Evolutionary conservation across 2,888 invertebrate genomes (phyloP).

Genomic region (Rhabditophanes sp.): DNA sequence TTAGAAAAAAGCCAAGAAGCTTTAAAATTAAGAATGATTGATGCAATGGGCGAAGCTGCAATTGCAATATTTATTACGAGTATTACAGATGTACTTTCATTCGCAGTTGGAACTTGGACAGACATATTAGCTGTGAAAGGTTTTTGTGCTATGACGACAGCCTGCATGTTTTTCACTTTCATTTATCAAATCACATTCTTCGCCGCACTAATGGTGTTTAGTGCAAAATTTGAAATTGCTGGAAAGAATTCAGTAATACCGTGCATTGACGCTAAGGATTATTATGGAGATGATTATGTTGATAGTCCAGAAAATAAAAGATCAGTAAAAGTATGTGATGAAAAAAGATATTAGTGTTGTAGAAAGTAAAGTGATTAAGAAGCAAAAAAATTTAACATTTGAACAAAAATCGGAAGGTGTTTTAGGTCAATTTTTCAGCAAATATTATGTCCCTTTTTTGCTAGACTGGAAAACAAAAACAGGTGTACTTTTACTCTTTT

Average conservation of each 20-base stretch:
- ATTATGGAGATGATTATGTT: too few species aligned
- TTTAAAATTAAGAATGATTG: conserved; percentile 71
- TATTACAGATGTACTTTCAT: conserved; percentile 64
- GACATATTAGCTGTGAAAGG: conserved; percentile 82
- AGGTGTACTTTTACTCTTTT: conserved; percentile 60
- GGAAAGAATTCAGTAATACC: conserved; percentile 51
- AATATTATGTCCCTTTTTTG: conserved; percentile 36
- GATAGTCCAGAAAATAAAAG: too few species aligned
- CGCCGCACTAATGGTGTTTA: conserved; percentile 72
- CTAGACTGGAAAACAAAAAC: conserved; percentile 31
- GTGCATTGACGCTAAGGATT: conserved; percentile 17
- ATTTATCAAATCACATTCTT: conserved; percentile 83
- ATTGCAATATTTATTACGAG: conserved; percentile 88
- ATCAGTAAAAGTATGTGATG: conserved; percentile 3
- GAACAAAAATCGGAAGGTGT: background rate
- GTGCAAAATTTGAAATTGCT: conserved; percentile 70
- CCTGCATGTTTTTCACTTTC: conserved; percentile 75
- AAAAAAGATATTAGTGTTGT: background rate
- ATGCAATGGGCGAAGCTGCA: conserved; percentile 75
- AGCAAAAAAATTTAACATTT: background rate
- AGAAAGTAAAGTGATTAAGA: background rate
- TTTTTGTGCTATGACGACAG: conserved; percentile 84
- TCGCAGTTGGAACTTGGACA: conserved; percentile 76
- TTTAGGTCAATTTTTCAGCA: conserved; percentile 16
- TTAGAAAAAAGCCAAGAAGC: conserved; percentile 18